Percentiles rank a stretch among this genome's conserved stretches.
Conservation (phyloP, 2,113 vertebrate genomes). For the Sphyrna mokarran region DNA sequence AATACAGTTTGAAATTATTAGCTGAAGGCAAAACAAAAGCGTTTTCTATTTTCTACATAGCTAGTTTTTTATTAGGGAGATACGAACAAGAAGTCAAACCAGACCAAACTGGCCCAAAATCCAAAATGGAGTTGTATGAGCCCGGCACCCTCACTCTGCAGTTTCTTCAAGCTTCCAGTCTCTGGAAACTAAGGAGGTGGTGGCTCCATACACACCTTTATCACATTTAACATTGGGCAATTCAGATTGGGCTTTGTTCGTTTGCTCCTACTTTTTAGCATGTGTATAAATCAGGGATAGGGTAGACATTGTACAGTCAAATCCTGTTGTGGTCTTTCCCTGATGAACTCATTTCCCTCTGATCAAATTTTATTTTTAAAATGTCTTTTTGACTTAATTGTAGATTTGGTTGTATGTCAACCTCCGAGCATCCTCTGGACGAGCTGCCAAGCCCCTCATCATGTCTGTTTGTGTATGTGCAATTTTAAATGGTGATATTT, state of each 20-base stretch:
- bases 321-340: background rate
- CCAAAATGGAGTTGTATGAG: too few relatives aligned
- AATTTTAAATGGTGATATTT: background rate
- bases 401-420: background rate
- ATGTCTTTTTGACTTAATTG: background rate
- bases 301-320: background rate
- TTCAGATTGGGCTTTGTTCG: constrained; percentile 6
- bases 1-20: constrained; percentile 25
- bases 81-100: constrained; percentile 2
- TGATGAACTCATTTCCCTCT: constrained; percentile 5
- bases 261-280: background rate
- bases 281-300: background rate
- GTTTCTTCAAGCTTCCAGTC: background rate
- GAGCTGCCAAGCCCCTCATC: background rate
- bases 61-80: constrained; percentile 35
- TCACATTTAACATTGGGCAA: background rate
- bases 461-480: background rate
- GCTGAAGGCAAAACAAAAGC: constrained; percentile 26
- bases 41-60: constrained; percentile 35
- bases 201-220: background rate
- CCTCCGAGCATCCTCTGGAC: background rate
- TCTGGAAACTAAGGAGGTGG: background rate
- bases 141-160: background rate
- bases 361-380: background rate
- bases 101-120: constrained; percentile 22